Evolutionary conservation across 1,140 invertebrate species (phyloP).

Genomic region (Drosophila kepulauana): DNA sequence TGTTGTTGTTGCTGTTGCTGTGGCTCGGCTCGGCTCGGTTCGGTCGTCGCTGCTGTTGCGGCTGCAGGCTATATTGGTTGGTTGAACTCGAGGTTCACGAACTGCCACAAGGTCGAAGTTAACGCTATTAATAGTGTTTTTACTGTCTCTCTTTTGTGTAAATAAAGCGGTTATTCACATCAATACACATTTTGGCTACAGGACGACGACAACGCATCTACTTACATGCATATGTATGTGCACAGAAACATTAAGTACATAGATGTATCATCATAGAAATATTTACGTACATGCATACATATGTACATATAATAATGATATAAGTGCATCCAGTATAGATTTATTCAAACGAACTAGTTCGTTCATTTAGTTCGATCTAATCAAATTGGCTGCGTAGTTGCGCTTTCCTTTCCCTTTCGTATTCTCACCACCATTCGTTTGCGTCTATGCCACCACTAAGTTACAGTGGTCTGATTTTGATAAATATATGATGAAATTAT

Average conservation of each 20-base stretch:
- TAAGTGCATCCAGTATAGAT: constrained; percentile 6
- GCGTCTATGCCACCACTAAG: neutral
- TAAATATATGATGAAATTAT: constrained; percentile 3
- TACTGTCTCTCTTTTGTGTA: constrained; percentile 70
- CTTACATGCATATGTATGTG: constrained; percentile 7
- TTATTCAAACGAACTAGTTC: neutral
- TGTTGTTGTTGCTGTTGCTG: constrained; percentile 1
- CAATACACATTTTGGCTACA: constrained; percentile 50
- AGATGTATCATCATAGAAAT: neutral
- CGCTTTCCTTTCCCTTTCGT: neutral
- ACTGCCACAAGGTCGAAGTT: constrained; percentile 82
- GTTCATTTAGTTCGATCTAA: neutral
- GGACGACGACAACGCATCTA: constrained; percentile 27
- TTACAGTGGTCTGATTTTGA: constrained; percentile 4
- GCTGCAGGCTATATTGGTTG: constrained; percentile 71
- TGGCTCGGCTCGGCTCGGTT: constrained; percentile 21
- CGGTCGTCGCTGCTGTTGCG: constrained; percentile 39
- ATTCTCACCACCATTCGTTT: neutral
- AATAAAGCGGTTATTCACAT: constrained; percentile 82
- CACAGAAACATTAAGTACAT: neutral
- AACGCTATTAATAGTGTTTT: constrained; percentile 83
- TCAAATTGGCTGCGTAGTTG: neutral
- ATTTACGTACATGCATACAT: constrained; percentile 6
- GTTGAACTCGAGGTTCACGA: constrained; percentile 81
- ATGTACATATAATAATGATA: neutral